Evolutionary conservation across 2,888 invertebrate genomes (phyloP).

Genomic region (Carcina quercana): DNA sequence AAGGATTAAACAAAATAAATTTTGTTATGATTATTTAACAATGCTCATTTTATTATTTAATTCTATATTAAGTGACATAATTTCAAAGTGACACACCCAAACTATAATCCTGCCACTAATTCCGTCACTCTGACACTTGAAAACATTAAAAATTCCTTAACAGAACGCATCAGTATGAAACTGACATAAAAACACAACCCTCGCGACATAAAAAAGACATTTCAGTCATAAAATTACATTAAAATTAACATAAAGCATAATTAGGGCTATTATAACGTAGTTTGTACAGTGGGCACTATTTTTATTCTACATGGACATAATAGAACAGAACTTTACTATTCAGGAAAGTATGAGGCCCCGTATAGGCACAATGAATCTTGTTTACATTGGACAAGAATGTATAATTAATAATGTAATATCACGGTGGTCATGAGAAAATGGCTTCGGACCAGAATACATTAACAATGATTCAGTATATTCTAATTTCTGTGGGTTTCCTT

Average conservation of each 20-base stretch:
- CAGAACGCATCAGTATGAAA: slow-evolving; percentile 25
- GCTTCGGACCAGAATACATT: slow-evolving; percentile 42
- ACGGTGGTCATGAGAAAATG: slow-evolving; percentile 61
- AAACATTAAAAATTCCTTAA: slow-evolving; percentile 56
- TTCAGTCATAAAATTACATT: slow-evolving; percentile 59
- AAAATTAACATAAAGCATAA: slow-evolving; percentile 67
- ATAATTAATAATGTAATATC: slow-evolving; percentile 67
- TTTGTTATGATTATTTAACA: no score
- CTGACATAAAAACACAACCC: slow-evolving; percentile 49
- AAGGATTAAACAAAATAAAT: no score
- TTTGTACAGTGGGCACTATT: slow-evolving; percentile 59
- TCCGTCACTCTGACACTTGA: slow-evolving; percentile 44
- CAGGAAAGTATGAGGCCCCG: slow-evolving; percentile 18
- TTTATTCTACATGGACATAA: slow-evolving; percentile 45
- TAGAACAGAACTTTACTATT: slow-evolving; percentile 16
- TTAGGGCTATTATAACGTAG: slow-evolving; percentile 62
- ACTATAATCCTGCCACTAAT: slow-evolving; percentile 41
- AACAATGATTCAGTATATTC: slow-evolving; percentile 14
- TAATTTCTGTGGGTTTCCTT: slow-evolving; percentile 23
- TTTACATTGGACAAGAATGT: slow-evolving; percentile 69
- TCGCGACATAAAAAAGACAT: slow-evolving; percentile 37
- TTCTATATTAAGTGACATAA: slow-evolving; percentile 1
- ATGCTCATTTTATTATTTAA: slow-evolving; percentile 1
- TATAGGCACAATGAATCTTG: slow-evolving; percentile 43
- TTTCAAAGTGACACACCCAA: slow-evolving; percentile 19